Base-by-base conservation (phyloP, 2,888 invertebrate genomes). In the Drosophila ezoana region DNA sequence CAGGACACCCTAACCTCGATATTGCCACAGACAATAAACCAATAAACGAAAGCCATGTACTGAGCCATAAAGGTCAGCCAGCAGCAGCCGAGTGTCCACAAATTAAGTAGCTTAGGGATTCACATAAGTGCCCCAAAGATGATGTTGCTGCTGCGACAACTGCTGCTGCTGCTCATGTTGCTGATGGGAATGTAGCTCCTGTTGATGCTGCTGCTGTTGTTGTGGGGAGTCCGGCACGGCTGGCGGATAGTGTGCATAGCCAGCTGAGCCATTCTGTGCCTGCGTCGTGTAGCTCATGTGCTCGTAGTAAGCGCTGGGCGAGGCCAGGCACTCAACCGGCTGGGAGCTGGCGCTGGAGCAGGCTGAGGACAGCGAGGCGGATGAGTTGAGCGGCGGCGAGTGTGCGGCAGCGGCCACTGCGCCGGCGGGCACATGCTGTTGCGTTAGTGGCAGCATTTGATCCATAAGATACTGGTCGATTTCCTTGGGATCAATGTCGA, bases 391-490 rank as follows among this genome's bases (percentile, higher is more conserved):
- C 16, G 84, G 88, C 13, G 84, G 84, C 60, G 84, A 87, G 16
- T 87, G 81, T 1, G 60, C 52, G 13, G 73, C 59, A 6, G 54
- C 58, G 5, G 62, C 53, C 11, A 60, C 51, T 11, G 47, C 32
- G 0, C 11, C 58, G 44, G 28, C 13, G 16, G 33, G 62, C 32
- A 52, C 48, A 67, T 66, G 61, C 59, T 86, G 79, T 51, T 82
- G 81, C 81, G 88, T 73, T 76, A 90, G 81, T 72, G 91, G 84
- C 80, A 92, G 72, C 83, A 91, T 86, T 84, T 90, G 88, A 76
- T 90, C 90, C 90, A 92, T 91, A 66, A 92, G 89, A 87, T 92
- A 92, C 89, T 92, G 92, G 89, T 92, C 92, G 77, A 92, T 91
- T 90, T 92, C 92, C 84, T 92, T 92, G 37, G 91, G 90, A 89